Conservation (phyloP, 2,888 invertebrate genomes). For the Acrobasis consociella region DNA sequence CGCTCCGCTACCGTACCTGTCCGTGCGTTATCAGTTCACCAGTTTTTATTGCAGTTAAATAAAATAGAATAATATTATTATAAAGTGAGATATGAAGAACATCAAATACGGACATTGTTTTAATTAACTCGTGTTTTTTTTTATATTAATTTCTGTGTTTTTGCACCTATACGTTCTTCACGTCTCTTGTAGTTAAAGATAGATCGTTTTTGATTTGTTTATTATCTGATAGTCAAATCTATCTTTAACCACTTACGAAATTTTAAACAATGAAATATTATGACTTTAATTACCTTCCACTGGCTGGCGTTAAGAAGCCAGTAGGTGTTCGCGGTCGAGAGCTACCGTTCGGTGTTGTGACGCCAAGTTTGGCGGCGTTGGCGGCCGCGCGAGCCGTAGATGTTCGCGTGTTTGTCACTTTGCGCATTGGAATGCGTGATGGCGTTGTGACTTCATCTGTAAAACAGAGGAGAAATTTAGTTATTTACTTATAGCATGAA, state of each 20-base stretch:
- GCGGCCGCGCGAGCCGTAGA: constrained; percentile 82
- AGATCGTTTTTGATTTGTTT: neutral
- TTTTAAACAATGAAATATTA: neutral
- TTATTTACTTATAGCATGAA: too few relatives aligned
- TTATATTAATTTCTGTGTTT: neutral
- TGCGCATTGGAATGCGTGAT: constrained; percentile 91
- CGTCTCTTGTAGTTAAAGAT: constrained; percentile 5
- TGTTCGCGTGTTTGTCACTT: constrained; percentile 84
- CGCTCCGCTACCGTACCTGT: constrained; percentile 85
- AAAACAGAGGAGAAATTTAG: constrained; percentile 7
- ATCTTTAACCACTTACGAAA: too few relatives aligned
- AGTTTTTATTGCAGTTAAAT: constrained; percentile 45
- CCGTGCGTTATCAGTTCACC: constrained; percentile 60
- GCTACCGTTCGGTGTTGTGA: constrained; percentile 83
- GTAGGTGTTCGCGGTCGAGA: constrained; percentile 90
- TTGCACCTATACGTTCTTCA: constrained; percentile 1
- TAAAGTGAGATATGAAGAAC: constrained; percentile 12
- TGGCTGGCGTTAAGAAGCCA: constrained; percentile 89
- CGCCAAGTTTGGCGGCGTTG: constrained; percentile 83
- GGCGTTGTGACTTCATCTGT: constrained; percentile 88
- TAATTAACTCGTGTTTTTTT: too few relatives aligned
- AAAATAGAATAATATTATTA: neutral
- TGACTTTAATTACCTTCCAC: constrained; percentile 84
- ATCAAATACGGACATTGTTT: neutral
- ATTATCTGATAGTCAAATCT: too few relatives aligned